Evolutionary conservation across 2,888 invertebrate genomes (phyloP), one percentile per base, ranked within the genome.

Genomic region (Macaria notata): DNA sequence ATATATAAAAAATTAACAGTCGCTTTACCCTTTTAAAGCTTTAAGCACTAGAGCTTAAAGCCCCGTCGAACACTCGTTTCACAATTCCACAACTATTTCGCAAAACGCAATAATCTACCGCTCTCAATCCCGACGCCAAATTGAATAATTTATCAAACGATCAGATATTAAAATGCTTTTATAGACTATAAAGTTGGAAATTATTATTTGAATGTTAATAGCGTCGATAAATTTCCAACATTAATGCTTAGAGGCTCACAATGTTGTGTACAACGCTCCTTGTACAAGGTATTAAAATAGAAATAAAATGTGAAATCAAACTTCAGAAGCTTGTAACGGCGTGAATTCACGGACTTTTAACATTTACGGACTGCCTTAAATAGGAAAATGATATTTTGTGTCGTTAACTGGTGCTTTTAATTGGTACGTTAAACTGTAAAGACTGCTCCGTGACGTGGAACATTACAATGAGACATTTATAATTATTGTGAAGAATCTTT

Each of bases 131-230:
- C 9, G 29, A 46, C 46, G 46, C 69, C 66, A 78, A 85, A 85
- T 85, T 84, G 81, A 86, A 87, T 84, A 83, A 86, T 85, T 81
- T 81, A 83, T 79, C 77, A 79, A 83, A 84, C 78, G 81, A 74
- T 76, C 75, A 63, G 81, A 83, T 85, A 87, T 86, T 83, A 86
- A 86, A 85, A 81, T 81, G 76, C 75, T 82, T 85, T 86, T 87
- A 86, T 83, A 76, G 85, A 73, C 84, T 77, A 85, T 88, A 87
- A 88, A 86, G 78, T 79, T 75, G 69, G 73, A 74, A 83, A 86
- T 86, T 84, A 87, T 86, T 85, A 86, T 88, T 84, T 82, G 77
- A 84, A 81, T 84, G 87, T 86, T 87, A 83, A 88, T 86, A 76
- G 85, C 81, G 56, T 59, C 83, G 70, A 87, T 88, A 88, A 88